Percentiles rank a stretch among this genome's conserved stretches.
phyloP scores from a whole-genome alignment of 2,888 invertebrate genomes.

The Diogma glabrata region DNA sequence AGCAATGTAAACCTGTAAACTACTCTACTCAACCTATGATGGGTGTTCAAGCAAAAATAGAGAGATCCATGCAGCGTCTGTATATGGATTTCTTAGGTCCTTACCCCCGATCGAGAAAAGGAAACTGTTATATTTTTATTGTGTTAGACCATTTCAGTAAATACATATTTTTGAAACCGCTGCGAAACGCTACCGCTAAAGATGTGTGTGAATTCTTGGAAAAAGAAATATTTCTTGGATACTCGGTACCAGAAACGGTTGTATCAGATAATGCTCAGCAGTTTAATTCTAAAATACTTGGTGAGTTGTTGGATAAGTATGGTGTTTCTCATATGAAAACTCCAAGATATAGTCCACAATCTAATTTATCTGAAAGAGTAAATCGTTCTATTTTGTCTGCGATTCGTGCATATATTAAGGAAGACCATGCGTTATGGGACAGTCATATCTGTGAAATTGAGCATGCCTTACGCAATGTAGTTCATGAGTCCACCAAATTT shows the following conservation, averaged over 20 bases:
- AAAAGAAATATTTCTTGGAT: not conserved
- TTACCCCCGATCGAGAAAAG: not conserved
- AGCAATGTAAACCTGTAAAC: not conserved
- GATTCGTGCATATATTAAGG: not conserved
- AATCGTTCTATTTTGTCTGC: not conserved
- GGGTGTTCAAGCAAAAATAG: not conserved
- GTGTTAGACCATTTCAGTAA: not conserved
- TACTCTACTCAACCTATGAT: not conserved
- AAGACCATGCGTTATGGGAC: not conserved
- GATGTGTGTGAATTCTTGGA: not conserved
- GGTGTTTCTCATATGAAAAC: not conserved
- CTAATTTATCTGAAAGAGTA: not conserved
- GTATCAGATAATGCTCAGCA: not conserved
- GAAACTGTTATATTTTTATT: not conserved
- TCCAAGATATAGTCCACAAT: not conserved
- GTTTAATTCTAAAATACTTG: not conserved
- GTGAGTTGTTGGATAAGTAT: not conserved
- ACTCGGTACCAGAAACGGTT: not conserved
- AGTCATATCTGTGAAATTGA: not conserved
- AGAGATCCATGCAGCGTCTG: not conserved
- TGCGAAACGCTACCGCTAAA: not conserved
- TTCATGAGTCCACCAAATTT: not conserved
- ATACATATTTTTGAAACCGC: not conserved
- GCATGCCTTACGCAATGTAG: not conserved
- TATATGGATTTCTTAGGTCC: not conserved